phyloP scores from a whole-genome alignment of 2,113 vertebrate species.

The Vanacampus margaritifer region DNA sequence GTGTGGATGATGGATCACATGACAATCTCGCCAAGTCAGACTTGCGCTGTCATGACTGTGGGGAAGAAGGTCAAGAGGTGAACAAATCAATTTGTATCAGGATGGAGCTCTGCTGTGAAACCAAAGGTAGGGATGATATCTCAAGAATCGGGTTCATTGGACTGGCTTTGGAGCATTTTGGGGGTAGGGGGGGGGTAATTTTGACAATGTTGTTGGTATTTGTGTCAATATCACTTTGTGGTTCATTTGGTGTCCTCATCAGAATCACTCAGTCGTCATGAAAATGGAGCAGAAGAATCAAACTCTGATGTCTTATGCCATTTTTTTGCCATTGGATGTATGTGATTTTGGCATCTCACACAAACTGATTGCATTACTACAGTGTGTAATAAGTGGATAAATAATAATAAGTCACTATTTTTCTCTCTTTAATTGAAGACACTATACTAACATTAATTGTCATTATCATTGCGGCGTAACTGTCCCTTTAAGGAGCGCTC shows the following conservation, averaged over 20 bases:
- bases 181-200: neutral
- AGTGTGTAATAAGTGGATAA: too few species aligned
- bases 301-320: too few species aligned
- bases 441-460: too few species aligned
- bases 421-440: too few species aligned
- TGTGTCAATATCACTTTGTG: neutral
- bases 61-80: conserved; percentile 3
- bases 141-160: neutral
- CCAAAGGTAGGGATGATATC: neutral
- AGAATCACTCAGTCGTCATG: neutral
- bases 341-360: too few species aligned
- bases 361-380: too few species aligned
- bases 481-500: too few species aligned
- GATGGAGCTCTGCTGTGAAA: neutral
- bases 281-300: neutral
- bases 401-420: too few species aligned
- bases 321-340: too few species aligned
- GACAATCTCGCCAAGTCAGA: conserved; percentile 15
- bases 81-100: conserved; percentile 6
- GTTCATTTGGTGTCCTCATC: neutral
- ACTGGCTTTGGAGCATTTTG: neutral
- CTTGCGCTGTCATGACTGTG: conserved; percentile 14
- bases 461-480: too few species aligned
- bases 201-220: neutral
- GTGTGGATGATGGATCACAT: conserved; percentile 45